These are phyloP conservation scores for Syngnathus floridae DNA, from an alignment of 2,113 vertebrate species.

Conservation along the genomic window DNA sequence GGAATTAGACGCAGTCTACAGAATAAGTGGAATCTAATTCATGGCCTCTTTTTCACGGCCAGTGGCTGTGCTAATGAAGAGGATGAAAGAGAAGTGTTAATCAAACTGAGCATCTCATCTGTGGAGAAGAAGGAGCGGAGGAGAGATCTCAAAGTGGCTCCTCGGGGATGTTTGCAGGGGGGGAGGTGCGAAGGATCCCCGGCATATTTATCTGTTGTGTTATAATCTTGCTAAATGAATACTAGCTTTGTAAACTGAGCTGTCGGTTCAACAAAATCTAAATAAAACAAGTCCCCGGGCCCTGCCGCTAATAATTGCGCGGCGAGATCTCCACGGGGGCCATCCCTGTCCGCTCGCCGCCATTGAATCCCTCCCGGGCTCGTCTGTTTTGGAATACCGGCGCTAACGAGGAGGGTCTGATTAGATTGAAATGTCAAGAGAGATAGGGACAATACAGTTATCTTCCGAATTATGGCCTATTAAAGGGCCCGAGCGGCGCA, in stretches of 20 bases:
- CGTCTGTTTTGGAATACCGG: conserved; percentile 40
- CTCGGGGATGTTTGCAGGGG: conserved; percentile 21
- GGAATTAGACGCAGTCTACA: conserved; percentile 45
- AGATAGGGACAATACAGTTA: conserved; percentile 65
- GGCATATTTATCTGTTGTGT: conserved; percentile 8
- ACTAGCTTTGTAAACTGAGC: background rate
- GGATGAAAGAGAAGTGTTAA: conserved; percentile 63
- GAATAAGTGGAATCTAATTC: conserved; percentile 63
- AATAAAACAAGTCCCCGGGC: conserved; percentile 10
- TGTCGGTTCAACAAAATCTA: conserved; percentile 15
- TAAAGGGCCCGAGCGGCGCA: conserved; percentile 54
- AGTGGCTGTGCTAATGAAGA: conserved; percentile 58
- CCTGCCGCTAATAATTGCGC: conserved; percentile 37
- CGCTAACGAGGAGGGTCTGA: conserved; percentile 57
- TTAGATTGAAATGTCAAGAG: conserved; percentile 68
- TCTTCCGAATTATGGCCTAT: conserved; percentile 66
- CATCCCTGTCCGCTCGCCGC: conserved; percentile 26
- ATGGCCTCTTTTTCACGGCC: conserved; percentile 41
- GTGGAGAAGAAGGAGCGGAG: conserved; percentile 45
- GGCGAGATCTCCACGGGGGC: conserved; percentile 13
- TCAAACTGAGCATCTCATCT: conserved; percentile 61
- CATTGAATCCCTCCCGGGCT: conserved; percentile 39
- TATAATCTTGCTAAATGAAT: conserved; percentile 10
- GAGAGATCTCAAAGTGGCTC: conserved; percentile 38
- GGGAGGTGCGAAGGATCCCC: background rate